These are phyloP conservation scores for Drosophila eugracilis DNA, from an alignment of 1,140 invertebrate genomes.

Conservation along the genomic window DNA sequence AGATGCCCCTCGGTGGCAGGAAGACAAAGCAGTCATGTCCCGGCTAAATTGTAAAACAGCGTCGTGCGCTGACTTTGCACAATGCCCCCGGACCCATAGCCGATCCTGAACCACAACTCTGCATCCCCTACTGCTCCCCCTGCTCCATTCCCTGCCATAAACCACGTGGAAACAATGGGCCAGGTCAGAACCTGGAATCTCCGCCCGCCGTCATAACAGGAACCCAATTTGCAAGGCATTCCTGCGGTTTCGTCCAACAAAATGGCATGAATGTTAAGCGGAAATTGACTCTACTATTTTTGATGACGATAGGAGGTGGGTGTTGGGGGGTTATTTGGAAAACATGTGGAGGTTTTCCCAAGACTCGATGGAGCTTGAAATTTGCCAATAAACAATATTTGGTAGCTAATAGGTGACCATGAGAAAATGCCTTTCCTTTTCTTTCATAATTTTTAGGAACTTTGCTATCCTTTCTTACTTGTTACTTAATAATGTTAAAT, in stretches of 20 bases:
- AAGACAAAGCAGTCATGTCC: constrained; percentile 24
- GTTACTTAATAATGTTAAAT: too few species aligned
- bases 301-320: not conserved
- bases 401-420: too few species aligned
- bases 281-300: constrained; percentile 11
- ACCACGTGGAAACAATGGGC: constrained; percentile 25
- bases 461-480: too few species aligned
- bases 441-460: too few species aligned
- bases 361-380: too few species aligned
- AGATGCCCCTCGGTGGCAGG: constrained; percentile 3
- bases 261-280: constrained; percentile 2
- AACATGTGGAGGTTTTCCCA: too few species aligned
- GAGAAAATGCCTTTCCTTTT: too few species aligned
- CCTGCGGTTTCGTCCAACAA: not conserved
- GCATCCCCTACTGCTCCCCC: not conserved
- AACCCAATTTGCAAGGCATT: constrained; percentile 26
- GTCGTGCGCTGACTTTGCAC: constrained; percentile 51
- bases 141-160: not conserved
- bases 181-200: not conserved
- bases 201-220: not conserved
- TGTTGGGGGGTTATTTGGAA: not conserved
- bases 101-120: constrained; percentile 4
- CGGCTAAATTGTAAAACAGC: constrained; percentile 59
- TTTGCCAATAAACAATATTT: too few species aligned
- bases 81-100: not conserved